A percentile compares a stretch with the other conserved stretches of the same genome.
phyloP scores from a whole-genome alignment of 2,113 vertebrate species.

The Silurus meridionalis region DNA sequence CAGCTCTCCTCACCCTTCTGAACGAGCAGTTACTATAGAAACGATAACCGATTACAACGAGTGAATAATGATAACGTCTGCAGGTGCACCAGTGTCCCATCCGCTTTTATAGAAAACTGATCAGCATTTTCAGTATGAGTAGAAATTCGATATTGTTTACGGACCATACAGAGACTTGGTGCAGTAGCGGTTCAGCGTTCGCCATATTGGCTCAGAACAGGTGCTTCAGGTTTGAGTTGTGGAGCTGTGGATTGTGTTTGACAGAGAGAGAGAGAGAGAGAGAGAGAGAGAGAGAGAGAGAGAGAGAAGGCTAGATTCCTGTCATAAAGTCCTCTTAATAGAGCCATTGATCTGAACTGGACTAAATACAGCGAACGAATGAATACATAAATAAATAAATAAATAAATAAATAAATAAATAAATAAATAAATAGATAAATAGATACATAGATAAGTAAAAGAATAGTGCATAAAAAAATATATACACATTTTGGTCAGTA shows the following conservation, averaged over 20 bases:
- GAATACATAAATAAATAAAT: too few relatives aligned
- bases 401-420: too few relatives aligned
- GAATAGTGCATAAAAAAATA: too few relatives aligned
- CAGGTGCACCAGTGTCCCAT: background rate
- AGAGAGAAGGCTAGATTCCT: background rate
- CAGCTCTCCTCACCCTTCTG: background rate
- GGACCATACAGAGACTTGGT: background rate
- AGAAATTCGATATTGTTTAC: background rate
- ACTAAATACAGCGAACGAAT: too few relatives aligned
- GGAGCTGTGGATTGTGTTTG: background rate
- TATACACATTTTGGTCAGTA: too few relatives aligned
- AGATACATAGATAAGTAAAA: too few relatives aligned
- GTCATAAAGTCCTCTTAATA: background rate
- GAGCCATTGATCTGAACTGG: too few relatives aligned
- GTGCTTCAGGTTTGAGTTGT: constrained; percentile 9
- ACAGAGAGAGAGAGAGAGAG: background rate
- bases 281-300: too few relatives aligned
- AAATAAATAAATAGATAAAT: too few relatives aligned
- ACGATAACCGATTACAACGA: background rate
- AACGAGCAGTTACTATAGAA: background rate
- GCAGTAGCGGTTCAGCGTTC: background rate
- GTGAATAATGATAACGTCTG: background rate
- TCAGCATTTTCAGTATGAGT: background rate
- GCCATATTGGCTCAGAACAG: background rate
- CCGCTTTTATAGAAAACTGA: background rate